Conservation (phyloP, 2,797 vertebrate genomes). For the Manis crassicaudata region DNA sequence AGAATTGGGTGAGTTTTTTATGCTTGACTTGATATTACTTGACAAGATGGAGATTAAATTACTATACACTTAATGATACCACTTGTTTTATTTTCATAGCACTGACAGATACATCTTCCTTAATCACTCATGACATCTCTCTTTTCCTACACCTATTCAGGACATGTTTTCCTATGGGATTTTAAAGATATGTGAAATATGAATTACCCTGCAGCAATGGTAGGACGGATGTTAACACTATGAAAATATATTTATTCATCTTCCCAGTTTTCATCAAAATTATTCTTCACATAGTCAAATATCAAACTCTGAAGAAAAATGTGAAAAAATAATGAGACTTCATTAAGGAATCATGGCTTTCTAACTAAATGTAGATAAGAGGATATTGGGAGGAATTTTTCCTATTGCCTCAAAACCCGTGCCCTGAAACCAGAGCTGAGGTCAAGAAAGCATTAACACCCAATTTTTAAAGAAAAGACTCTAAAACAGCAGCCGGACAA, state of each 20-base stretch:
- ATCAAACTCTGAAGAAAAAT: neutral
- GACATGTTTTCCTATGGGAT: neutral
- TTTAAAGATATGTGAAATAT: neutral
- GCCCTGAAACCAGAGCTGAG: neutral
- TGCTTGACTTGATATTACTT: neutral
- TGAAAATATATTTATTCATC: neutral
- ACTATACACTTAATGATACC: neutral
- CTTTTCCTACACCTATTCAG: neutral
- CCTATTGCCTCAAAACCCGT: neutral
- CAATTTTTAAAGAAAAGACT: neutral
- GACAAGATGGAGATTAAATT: neutral
- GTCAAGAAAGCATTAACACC: neutral
- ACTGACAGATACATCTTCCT: neutral
- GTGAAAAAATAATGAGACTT: neutral
- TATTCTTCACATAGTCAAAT: neutral
- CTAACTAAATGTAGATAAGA: neutral
- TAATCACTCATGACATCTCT: neutral
- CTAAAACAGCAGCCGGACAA: neutral
- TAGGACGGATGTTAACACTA: neutral
- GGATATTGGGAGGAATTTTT: neutral
- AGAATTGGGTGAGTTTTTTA: neutral
- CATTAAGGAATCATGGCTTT: neutral
- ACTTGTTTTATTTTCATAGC: slow-evolving; percentile 38
- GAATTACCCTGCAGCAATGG: neutral
- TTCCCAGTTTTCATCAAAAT: neutral